These are phyloP conservation scores for Lota lota DNA, from an alignment of 2,113 vertebrate genomes.

Conservation along the genomic window DNA sequence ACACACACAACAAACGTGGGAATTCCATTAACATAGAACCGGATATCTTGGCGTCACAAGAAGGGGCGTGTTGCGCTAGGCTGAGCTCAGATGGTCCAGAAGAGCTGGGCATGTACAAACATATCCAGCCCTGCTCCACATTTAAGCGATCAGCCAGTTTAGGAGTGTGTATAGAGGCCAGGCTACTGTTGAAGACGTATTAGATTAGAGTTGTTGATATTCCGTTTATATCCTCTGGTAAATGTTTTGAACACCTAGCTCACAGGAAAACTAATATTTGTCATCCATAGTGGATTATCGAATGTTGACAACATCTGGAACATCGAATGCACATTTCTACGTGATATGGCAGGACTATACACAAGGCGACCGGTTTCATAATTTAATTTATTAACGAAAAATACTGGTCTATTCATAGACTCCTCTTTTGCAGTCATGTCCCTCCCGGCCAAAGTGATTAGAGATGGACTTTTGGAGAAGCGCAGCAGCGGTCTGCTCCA, in stretches of 20 bases:
- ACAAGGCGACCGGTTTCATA: no score
- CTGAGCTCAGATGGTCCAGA: constrained; percentile 7
- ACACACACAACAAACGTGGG: background rate
- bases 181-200: background rate
- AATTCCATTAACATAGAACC: constrained; percentile 31
- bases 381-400: no score
- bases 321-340: no score
- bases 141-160: constrained; percentile 4
- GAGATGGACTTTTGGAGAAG: constrained; percentile 90
- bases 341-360: no score
- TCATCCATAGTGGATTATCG: no score
- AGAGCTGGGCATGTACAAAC: constrained; percentile 79
- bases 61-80: constrained; percentile 57
- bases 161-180: background rate
- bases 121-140: constrained; percentile 68
- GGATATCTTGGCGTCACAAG: constrained; percentile 50
- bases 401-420: no score
- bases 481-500: constrained; percentile 90
- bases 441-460: constrained; percentile 73
- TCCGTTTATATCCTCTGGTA: no score
- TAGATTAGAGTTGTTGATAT: background rate
- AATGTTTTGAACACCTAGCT: no score
- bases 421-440: constrained; percentile 62
- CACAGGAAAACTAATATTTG: no score
- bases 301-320: no score